Conservation (phyloP, 2,888 invertebrate genomes). For the Lagria hirta region DNA sequence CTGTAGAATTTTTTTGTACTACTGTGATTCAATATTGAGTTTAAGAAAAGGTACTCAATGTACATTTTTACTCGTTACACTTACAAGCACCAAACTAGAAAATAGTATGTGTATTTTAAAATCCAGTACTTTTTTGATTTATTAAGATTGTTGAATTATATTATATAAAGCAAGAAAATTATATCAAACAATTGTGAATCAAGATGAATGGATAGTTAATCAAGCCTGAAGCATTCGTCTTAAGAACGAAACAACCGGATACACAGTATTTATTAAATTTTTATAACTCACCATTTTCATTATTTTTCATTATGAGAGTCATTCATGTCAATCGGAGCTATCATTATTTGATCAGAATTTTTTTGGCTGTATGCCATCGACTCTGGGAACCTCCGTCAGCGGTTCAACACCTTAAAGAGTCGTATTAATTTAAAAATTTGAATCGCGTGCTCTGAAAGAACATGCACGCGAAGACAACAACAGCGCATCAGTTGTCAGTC, state of each 20-base stretch:
- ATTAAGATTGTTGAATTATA: no score
- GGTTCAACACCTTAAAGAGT: slow-evolving; percentile 1
- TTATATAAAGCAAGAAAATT: slow-evolving; percentile 28
- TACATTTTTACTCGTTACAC: no score
- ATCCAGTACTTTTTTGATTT: no score
- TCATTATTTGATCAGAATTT: slow-evolving; percentile 10
- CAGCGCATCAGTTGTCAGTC: slow-evolving; percentile 35
- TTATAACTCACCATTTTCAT: slow-evolving; percentile 30
- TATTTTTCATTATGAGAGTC: slow-evolving; percentile 32
- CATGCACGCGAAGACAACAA: slow-evolving; percentile 17
- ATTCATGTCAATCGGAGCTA: slow-evolving; percentile 25
- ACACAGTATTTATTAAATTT: slow-evolving; percentile 33
- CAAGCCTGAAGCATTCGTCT: slow-evolving; percentile 35
- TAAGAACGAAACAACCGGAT: slow-evolving; percentile 31
- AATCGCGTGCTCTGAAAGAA: slow-evolving; percentile 20
- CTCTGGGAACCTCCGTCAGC: slow-evolving; percentile 1
- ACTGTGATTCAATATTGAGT: no score
- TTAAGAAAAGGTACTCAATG: no score
- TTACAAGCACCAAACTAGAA: no score
- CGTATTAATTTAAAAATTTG: slow-evolving; percentile 26
- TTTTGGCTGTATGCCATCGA: slow-evolving; percentile 4
- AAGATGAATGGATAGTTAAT: slow-evolving; percentile 29
- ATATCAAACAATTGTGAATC: slow-evolving; percentile 24
- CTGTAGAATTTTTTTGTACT: no score
- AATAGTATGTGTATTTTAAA: no score